Percentiles rank a stretch among this genome's conserved stretches.
Conservation (phyloP, 2,888 invertebrate genomes). For the Pantelozetes paolii region DNA sequence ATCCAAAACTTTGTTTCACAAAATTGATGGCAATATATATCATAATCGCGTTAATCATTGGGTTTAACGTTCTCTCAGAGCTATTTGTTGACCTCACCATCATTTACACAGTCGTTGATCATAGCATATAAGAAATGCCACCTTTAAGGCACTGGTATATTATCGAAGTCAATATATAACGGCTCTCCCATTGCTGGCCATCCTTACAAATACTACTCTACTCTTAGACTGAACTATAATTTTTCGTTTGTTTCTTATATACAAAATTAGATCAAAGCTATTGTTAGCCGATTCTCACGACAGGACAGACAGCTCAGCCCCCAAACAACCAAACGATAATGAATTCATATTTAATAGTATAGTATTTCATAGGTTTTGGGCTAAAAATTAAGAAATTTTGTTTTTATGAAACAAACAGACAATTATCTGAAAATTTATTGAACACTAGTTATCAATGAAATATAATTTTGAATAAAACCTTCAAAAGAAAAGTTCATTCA, state of each 20-base stretch:
- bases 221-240: neutral
- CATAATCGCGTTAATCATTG: conserved; percentile 22
- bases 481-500: too few species aligned
- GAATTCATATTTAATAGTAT: neutral
- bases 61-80: conserved; percentile 1
- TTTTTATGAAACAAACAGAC: too few species aligned
- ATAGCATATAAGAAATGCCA: neutral
- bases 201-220: conserved; percentile 2
- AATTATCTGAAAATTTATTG: too few species aligned
- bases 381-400: too few species aligned
- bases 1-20: neutral
- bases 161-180: neutral
- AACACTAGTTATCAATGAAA: too few species aligned
- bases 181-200: conserved; percentile 5
- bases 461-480: too few species aligned
- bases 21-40: conserved; percentile 27
- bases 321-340: neutral
- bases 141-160: neutral
- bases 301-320: neutral
- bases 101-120: conserved; percentile 2
- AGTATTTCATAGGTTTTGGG: too few species aligned
- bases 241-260: conserved; percentile 2
- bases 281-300: neutral
- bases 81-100: conserved; percentile 27
- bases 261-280: neutral